Conservation (phyloP, 2,113 vertebrate genomes). For the Embiotoca jacksoni region DNA sequence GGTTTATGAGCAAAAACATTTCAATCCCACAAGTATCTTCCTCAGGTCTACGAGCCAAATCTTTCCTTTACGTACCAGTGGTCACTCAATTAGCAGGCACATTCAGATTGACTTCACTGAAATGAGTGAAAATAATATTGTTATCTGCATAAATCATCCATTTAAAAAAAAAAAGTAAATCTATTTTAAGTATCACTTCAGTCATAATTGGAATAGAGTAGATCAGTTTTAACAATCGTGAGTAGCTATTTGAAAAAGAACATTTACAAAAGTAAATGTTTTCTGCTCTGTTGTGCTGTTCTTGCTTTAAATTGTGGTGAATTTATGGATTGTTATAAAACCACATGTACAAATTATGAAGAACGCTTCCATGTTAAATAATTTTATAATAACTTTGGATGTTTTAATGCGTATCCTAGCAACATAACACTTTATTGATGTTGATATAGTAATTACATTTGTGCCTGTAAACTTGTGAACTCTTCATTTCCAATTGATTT, state of each 20-base stretch:
- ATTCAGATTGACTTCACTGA: constrained; percentile 14
- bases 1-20: constrained; percentile 25
- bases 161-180: not conserved
- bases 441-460: not conserved
- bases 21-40: constrained; percentile 18
- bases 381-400: no score
- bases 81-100: constrained; percentile 25
- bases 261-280: no score
- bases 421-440: not conserved
- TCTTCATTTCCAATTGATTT: not conserved
- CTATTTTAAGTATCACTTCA: no score
- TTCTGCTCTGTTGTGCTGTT: no score
- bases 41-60: constrained; percentile 23
- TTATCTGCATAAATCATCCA: not conserved
- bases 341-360: constrained; percentile 6
- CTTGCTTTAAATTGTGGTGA: not conserved
- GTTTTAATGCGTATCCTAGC: not conserved
- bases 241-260: no score
- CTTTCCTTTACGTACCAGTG: constrained; percentile 12
- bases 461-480: not conserved
- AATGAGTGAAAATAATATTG: not conserved
- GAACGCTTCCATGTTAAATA: not conserved
- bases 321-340: not conserved
- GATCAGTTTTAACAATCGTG: no score
- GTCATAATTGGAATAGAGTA: no score